Base-by-base conservation (phyloP, 2,797 vertebrate genomes). In the Euthynnus affinis region DNA sequence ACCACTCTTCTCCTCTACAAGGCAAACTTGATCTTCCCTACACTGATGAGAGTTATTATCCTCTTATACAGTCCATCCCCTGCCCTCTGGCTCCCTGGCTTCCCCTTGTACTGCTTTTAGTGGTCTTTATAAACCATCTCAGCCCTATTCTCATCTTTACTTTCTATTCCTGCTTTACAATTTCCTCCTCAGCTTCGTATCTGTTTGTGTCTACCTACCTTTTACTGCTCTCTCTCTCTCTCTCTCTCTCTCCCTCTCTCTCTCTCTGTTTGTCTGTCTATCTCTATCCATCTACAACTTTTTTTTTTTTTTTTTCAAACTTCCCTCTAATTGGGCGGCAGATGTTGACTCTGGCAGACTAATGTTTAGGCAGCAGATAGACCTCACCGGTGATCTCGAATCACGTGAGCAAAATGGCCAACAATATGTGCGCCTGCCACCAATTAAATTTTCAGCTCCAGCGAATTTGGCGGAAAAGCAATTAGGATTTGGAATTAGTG, bases 401-500 rank as follows among this genome's bases (percentile, higher is more conserved):
- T 75, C 83, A 82, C 74, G 40, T 87, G 86, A 83, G 74, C 29
- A 37, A 86, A 86, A 84, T 57, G 80, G 59, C 87, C 83, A 69
- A 85, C 85, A 64, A 87, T 72, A 74, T 77, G 78, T 52, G 23
- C 52, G 62, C 78, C 81, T 93, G 95, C 96, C 95, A 96, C 96
- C 95, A 95, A 95, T 95, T 94, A 95, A 95, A 98, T 97, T 96
- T 97, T 96, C 95, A 96, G 96, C 96, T 96, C 96, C 95, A 96
- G 94, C 93, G 94, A 96, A 96, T 96, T 97, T 95, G 94, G 93
- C 89, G 64, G 95, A 97, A 97, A 98, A 97, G 96, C 96, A 98
- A 97, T 99, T 98, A 98, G 94, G 95, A 96, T 95, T 94, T 96
- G 96, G 96, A 97, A 97, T 98, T 97, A 96, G 96, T 96, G 96